Evolutionary conservation across 2,888 invertebrate genomes (phyloP).

Genomic region (Drosophila peninsularis): DNA sequence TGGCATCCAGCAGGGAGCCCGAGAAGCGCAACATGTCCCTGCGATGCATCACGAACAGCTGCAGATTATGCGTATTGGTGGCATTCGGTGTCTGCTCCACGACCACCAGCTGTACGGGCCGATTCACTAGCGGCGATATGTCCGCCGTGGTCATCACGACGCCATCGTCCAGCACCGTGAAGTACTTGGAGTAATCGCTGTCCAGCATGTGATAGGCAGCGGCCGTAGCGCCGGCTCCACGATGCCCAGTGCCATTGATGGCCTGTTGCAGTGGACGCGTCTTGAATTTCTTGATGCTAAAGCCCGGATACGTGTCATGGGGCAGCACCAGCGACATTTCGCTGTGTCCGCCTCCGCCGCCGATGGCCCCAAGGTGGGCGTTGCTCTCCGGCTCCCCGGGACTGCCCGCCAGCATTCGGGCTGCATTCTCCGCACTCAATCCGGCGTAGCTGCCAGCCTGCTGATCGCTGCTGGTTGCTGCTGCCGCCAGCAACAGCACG

Average conservation of each 20-base stretch:
- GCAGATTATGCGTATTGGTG: conserved; percentile 91
- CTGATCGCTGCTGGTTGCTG: conserved; percentile 10
- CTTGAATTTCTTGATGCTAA: conserved; percentile 92
- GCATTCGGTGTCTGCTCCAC: conserved; percentile 92
- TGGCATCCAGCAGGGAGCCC: conserved; percentile 87
- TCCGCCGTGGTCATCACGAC: conserved; percentile 96
- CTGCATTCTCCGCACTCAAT: conserved; percentile 78
- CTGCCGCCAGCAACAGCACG: conserved; percentile 7
- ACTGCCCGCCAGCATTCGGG: conserved; percentile 79
- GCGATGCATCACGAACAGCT: conserved; percentile 93
- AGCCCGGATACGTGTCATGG: conserved; percentile 95
- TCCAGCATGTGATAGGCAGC: conserved; percentile 89
- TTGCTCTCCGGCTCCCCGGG: conserved; percentile 53
- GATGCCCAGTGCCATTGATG: conserved; percentile 36
- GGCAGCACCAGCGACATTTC: conserved; percentile 88
- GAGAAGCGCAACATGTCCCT: conserved; percentile 92
- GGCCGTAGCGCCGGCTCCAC: not conserved
- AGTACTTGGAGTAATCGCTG: conserved; percentile 92
- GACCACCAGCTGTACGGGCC: conserved; percentile 92
- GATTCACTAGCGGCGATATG: conserved; percentile 91
- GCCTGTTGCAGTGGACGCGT: conserved; percentile 74
- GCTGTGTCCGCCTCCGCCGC: conserved; percentile 52
- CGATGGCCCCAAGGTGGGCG: conserved; percentile 9
- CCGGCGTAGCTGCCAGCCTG: conserved; percentile 57
- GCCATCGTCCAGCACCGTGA: conserved; percentile 94